Base-by-base conservation (phyloP, 2,888 invertebrate species). In the Platerodrilus igneus region DNA sequence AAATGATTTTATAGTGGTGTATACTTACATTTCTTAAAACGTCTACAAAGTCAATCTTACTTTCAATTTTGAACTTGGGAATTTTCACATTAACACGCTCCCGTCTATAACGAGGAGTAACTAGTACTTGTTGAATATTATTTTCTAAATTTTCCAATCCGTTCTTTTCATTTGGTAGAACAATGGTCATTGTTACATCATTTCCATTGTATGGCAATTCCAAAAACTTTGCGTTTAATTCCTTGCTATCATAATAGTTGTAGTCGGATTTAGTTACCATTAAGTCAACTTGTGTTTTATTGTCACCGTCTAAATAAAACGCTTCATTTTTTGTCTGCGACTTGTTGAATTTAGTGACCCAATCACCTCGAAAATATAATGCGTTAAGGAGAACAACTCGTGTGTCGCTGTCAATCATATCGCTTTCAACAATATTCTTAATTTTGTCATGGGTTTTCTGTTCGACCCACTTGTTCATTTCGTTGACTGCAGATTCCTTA, bases 1-100 rank as follows among this genome's bases (percentile, higher is more conserved):
- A n/a, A 8, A 23, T 8, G 9, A 23, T 23, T 7, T 23, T 5
- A 7, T 6, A 6, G 8, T 6, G 7, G 9, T 9, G n/a, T n/a
- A n/a, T n/a, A 29, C 41, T 41, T 30, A 86, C 86, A 70, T 79
- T 73, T 10, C 71, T 62, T 29, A 87, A 62, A n/a, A 76, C 55
- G 0, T 67, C 61, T n/a, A 68, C 70, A 16, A 87, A 67, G 43
- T 83, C 71, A n/a, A 50, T 45, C 2, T 29, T 27, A 1, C 41
- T 37, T 34, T 51, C 52, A 33, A 53, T 53, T 8, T 45, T 42
- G 31, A 56, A 56, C 30, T 45, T 52, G 0, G 56, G 56, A 18
- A 56, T 42, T 10, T 27, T 15, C 5, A 56, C 37, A 14, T 32
- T n/a, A 6, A 52, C 45, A 9, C 33, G 31, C 20, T 44, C 13